Evolutionary conservation across 2,888 invertebrate genomes (phyloP).

Genomic region (Drosophila monieri): DNA sequence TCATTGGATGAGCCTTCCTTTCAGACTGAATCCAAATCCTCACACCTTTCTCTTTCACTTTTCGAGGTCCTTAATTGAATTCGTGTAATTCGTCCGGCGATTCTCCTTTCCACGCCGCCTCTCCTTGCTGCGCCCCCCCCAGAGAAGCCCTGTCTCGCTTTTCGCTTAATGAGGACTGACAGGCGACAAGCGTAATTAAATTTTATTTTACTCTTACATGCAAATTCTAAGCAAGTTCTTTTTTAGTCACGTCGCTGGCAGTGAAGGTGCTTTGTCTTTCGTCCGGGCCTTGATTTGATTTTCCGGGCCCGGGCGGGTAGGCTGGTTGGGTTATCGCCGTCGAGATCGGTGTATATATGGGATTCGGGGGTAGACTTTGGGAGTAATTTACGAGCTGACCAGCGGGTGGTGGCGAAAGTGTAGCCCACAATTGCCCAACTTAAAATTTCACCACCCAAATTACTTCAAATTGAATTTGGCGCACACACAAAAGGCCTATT

Average conservation of each 20-base stretch:
- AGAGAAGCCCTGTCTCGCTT: conserved; percentile 31
- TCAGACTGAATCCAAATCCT: conserved; percentile 47
- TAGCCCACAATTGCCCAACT: conserved; percentile 34
- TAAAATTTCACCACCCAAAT: conserved; percentile 44
- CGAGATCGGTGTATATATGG: conserved; percentile 25
- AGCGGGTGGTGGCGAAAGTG: conserved; percentile 51
- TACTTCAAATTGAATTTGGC: conserved; percentile 44
- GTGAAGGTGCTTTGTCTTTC: conserved; percentile 19
- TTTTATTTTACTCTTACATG: conserved; percentile 82
- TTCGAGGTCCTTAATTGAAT: conserved; percentile 68
- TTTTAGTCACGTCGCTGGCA: conserved; percentile 38
- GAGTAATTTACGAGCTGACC: conserved; percentile 66
- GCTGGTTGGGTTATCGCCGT: conserved; percentile 52
- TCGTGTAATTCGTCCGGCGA: conserved; percentile 72
- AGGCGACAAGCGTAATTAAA: conserved; percentile 83
- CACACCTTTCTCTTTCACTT: conserved; percentile 66
- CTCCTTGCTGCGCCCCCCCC: conserved; percentile 8
- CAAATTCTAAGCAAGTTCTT: conserved; percentile 60
- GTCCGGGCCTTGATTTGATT: conserved; percentile 35
- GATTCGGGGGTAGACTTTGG: conserved; percentile 18
- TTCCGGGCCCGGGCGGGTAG: conserved; percentile 22
- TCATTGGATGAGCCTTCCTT: conserved; percentile 58
- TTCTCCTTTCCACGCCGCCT: conserved; percentile 22
- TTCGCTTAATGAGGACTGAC: conserved; percentile 80
- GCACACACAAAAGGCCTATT: conserved; percentile 29